Evolutionary conservation across 2,113 vertebrate species (phyloP).

Genomic region (Syngnathus floridae): DNA sequence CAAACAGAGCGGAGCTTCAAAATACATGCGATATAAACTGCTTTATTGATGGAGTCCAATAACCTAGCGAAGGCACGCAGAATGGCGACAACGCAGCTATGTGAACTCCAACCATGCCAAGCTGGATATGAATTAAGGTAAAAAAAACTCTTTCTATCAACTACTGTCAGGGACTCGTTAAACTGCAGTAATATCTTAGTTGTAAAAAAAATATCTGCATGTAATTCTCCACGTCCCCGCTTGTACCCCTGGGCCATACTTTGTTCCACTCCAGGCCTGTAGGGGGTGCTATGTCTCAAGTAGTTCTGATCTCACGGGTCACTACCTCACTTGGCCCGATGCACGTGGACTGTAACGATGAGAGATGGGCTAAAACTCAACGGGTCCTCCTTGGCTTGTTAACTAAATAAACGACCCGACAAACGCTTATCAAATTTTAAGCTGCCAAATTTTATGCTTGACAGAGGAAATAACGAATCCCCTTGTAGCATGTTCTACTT

Average conservation of each 20-base stretch:
- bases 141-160: too few species aligned
- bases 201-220: too few species aligned
- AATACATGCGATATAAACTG: slow-evolving; percentile 1
- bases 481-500: background rate
- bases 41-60: background rate
- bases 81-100: background rate
- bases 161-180: too few species aligned
- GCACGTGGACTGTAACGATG: background rate
- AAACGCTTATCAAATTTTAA: background rate
- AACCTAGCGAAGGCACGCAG: background rate
- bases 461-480: background rate
- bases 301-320: too few species aligned
- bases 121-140: background rate
- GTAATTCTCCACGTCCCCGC: too few species aligned
- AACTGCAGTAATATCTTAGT: too few species aligned
- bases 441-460: background rate
- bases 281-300: too few species aligned
- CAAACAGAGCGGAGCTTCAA: background rate
- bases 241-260: too few species aligned
- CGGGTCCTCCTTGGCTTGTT: background rate
- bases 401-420: background rate
- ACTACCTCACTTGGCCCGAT: background rate
- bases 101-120: background rate
- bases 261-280: too few species aligned
- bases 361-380: background rate